These are phyloP conservation scores for Zosterops pallidus DNA, from an alignment of 2,113 vertebrate genomes.

Conservation along the genomic window DNA sequence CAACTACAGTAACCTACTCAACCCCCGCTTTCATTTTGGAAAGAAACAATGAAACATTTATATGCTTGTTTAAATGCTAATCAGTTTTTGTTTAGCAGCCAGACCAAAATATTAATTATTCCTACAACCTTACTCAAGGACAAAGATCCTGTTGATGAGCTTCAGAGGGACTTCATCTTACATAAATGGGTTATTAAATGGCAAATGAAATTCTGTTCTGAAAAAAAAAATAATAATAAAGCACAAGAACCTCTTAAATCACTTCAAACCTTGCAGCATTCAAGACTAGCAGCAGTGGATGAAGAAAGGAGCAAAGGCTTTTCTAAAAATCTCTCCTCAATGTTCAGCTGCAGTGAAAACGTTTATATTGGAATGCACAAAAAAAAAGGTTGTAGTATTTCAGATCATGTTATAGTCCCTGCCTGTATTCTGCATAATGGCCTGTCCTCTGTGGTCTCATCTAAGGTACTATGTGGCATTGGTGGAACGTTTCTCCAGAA, in stretches of 20 bases:
- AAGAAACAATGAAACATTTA: constrained; percentile 46
- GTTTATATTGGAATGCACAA: not conserved
- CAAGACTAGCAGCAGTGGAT: not conserved
- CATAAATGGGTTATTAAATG: constrained; percentile 1
- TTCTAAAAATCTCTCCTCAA: not conserved
- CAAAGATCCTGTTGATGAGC: constrained; percentile 16
- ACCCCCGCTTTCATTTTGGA: not conserved
- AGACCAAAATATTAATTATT: constrained; percentile 65
- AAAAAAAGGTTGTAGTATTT: not conserved
- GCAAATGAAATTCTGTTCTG: not conserved
- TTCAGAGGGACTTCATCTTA: constrained; percentile 13
- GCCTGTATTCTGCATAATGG: not conserved
- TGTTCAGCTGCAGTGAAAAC: not conserved
- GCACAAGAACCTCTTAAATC: not conserved
- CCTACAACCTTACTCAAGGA: constrained; percentile 31
- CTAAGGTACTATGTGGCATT: not conserved
- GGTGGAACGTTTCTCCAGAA: not conserved
- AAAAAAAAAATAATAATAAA: not conserved
- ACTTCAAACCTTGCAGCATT: not conserved
- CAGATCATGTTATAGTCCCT: not conserved
- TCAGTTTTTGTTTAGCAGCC: constrained; percentile 49
- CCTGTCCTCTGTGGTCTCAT: not conserved
- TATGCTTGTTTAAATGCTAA: constrained; percentile 60
- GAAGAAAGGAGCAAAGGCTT: not conserved
- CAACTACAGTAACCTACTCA: not conserved